Evolutionary conservation across 2,888 invertebrate species (phyloP).

Genomic region (Disparrhopalites patrizii): DNA sequence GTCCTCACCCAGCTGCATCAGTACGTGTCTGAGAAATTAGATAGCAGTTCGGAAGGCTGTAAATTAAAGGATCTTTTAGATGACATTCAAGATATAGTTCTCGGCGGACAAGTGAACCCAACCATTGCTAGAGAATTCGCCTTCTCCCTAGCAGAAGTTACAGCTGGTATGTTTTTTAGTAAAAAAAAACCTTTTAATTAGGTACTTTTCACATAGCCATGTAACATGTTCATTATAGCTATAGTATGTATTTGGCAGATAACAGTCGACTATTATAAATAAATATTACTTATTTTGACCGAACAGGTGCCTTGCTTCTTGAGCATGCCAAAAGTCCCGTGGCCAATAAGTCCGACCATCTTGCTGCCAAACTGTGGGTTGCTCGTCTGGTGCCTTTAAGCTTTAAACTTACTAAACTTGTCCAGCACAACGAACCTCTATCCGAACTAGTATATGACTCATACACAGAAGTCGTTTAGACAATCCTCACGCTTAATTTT

Average conservation of each 20-base stretch:
- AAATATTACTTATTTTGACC: neutral
- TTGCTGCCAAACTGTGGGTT: conserved; percentile 33
- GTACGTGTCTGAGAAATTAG: conserved; percentile 49
- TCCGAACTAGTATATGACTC: conserved; percentile 41
- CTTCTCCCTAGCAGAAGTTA: conserved; percentile 52
- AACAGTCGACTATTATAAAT: too few relatives aligned
- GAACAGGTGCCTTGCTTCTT: conserved; percentile 46
- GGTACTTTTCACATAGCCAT: too few relatives aligned
- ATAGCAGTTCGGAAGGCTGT: conserved; percentile 15
- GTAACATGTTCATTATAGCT: too few relatives aligned
- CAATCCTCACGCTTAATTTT: too few relatives aligned
- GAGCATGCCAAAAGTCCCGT: conserved; percentile 42
- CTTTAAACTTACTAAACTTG: conserved; percentile 18
- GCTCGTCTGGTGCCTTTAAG: conserved; percentile 35
- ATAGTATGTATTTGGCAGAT: too few relatives aligned
- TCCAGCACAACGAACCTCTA: conserved; percentile 26
- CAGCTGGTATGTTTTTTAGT: conserved; percentile 46
- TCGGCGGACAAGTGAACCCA: conserved; percentile 47
- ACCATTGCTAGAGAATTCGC: conserved; percentile 55
- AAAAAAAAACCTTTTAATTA: neutral
- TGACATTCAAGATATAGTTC: conserved; percentile 27
- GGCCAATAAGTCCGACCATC: conserved; percentile 31
- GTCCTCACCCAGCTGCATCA: conserved; percentile 51
- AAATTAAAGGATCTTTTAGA: conserved; percentile 46
- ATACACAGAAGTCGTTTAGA: neutral